Evolutionary conservation across 2,113 vertebrate species (phyloP).

Genomic region (Seriola rivoliana): DNA sequence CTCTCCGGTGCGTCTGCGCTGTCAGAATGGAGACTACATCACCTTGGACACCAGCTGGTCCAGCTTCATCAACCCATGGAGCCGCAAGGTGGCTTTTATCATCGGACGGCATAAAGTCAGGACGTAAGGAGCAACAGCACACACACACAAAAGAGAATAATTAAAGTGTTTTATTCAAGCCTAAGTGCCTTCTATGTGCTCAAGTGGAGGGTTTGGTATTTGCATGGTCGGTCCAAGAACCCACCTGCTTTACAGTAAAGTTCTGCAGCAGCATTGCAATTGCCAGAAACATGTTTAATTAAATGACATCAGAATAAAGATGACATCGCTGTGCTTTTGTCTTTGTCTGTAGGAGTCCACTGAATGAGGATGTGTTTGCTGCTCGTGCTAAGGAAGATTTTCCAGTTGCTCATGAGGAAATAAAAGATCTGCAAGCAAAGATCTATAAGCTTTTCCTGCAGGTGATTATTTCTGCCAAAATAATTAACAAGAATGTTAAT

Average conservation of each 20-base stretch:
- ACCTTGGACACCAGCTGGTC: conserved; percentile 94
- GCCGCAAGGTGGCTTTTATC: conserved; percentile 91
- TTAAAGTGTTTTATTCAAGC: background rate
- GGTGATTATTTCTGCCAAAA: conserved; percentile 75
- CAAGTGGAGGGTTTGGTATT: background rate
- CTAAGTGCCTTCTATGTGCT: background rate
- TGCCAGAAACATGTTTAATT: background rate
- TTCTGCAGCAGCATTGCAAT: background rate
- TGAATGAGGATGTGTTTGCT: conserved; percentile 94
- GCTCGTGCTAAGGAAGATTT: conserved; percentile 77
- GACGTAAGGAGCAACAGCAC: conserved; percentile 83
- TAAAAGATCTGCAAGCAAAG: conserved; percentile 90
- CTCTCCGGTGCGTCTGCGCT: conserved; percentile 89
- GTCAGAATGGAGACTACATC: conserved; percentile 92
- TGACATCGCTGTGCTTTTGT: conserved; percentile 1
- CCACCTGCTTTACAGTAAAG: background rate
- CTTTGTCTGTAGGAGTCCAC: conserved; percentile 84
- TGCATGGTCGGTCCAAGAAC: background rate
- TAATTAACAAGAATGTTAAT: background rate
- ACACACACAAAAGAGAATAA: background rate
- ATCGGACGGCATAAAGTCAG: conserved; percentile 93
- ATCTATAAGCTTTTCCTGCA: conserved; percentile 93
- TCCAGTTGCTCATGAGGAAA: conserved; percentile 83
- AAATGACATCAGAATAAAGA: background rate
- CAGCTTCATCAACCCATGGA: conserved; percentile 95